Percentiles rank a stretch among this genome's conserved stretches.
Conservation (phyloP, 2,888 invertebrate species). For the Hanleya hanleyi region DNA sequence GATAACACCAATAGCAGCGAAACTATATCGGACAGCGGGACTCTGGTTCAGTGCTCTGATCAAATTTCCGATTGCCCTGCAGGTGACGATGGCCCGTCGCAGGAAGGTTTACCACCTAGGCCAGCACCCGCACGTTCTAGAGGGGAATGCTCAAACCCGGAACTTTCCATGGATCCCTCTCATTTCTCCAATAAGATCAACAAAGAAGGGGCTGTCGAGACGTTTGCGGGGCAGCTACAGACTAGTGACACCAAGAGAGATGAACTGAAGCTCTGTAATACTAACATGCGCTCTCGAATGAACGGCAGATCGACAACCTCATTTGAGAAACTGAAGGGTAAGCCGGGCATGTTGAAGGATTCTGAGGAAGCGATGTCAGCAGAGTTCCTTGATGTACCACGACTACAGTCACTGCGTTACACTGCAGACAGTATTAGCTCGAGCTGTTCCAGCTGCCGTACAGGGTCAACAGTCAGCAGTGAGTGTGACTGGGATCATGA, state of each 20-base stretch:
- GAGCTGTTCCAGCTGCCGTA: constrained; percentile 45
- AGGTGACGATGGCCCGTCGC: not conserved
- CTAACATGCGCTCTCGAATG: not conserved
- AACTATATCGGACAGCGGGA: not conserved
- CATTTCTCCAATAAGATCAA: not conserved
- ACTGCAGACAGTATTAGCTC: constrained; percentile 35
- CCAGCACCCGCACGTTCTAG: not conserved
- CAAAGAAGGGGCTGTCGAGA: not conserved
- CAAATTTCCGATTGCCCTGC: not conserved
- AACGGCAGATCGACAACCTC: not conserved
- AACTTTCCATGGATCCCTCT: not conserved
- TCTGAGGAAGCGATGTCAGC: not conserved
- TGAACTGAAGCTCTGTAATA: not conserved
- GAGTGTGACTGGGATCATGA: constrained; percentile 55
- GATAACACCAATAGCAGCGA: not conserved
- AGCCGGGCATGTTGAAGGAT: not conserved
- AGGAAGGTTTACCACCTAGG: not conserved
- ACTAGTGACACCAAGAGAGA: not conserved
- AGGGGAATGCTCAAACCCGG: not conserved
- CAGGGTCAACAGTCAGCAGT: constrained; percentile 32
- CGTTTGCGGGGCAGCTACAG: not conserved
- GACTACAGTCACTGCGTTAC: constrained; percentile 37
- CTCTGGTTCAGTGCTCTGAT: not conserved
- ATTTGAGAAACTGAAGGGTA: constrained; percentile 3
- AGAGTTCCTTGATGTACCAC: constrained; percentile 29